phyloP scores from a whole-genome alignment of 2,113 vertebrate species.

The Sciurus niger region DNA sequence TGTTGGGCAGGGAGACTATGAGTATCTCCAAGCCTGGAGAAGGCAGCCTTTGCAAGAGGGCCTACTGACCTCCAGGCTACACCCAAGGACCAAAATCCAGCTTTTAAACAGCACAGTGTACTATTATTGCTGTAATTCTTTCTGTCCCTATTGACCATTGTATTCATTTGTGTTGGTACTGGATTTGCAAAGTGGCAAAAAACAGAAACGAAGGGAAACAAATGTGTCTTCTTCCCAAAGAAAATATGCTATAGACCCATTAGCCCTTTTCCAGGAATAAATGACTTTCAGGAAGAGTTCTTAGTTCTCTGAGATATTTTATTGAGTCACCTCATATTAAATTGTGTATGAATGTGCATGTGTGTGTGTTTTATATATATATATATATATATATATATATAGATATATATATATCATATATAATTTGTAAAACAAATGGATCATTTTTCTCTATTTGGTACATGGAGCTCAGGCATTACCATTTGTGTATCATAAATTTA shows the following conservation, averaged over 20 bases:
- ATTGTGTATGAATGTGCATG: not conserved
- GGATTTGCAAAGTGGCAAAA: not conserved
- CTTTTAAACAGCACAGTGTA: not conserved
- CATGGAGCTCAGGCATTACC: too few relatives aligned
- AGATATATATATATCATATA: too few relatives aligned
- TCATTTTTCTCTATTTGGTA: too few relatives aligned
- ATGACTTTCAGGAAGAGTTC: not conserved
- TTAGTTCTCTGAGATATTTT: not conserved
- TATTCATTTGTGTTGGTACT: not conserved
- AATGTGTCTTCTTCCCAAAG: not conserved
- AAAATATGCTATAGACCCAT: not conserved
- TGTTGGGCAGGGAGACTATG: not conserved
- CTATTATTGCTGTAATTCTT: not conserved
- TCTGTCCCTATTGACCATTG: not conserved
- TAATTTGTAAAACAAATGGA: too few relatives aligned
- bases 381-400: too few relatives aligned
- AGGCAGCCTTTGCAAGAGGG: not conserved
- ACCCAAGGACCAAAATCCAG: not conserved
- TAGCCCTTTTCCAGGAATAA: constrained; percentile 28
- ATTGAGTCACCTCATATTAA: not conserved
- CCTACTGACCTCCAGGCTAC: not conserved
- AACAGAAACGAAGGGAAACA: constrained; percentile 37
- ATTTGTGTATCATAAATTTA: too few relatives aligned
- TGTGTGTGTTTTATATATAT: not conserved
- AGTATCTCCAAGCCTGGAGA: not conserved